A percentile compares a stretch with the other conserved stretches of the same genome.
Evolutionary conservation across 2,888 invertebrate genomes (phyloP).

Genomic region (Dicycla oo): DNA sequence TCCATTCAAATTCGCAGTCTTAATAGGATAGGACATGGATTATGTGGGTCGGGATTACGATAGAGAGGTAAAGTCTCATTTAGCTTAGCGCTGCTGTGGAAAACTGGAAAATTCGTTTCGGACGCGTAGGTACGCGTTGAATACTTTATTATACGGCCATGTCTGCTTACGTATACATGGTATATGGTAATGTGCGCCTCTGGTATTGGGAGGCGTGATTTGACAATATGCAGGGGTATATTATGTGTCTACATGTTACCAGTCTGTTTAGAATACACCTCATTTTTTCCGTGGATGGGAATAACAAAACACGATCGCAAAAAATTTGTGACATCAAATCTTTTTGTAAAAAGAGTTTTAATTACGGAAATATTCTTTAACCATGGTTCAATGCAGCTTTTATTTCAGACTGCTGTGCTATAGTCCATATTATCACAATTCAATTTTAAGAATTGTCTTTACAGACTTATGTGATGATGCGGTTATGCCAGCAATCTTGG

Average conservation of each 20-base stretch:
- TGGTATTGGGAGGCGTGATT: slow-evolving; percentile 44
- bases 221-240: slow-evolving; percentile 37
- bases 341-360: too few relatives aligned
- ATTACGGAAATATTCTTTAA: too few relatives aligned
- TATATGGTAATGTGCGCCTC: slow-evolving; percentile 35
- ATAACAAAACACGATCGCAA: slow-evolving; percentile 8
- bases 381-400: too few relatives aligned
- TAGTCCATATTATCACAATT: too few relatives aligned
- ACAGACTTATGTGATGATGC: too few relatives aligned
- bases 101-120: slow-evolving; percentile 73
- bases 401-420: too few relatives aligned
- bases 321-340: not conserved
- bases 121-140: slow-evolving; percentile 61
- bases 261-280: slow-evolving; percentile 13
- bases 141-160: slow-evolving; percentile 69
- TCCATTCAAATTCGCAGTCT: slow-evolving; percentile 73
- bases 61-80: slow-evolving; percentile 72
- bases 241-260: slow-evolving; percentile 9
- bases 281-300: not conserved
- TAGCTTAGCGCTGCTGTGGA: slow-evolving; percentile 75
- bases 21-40: slow-evolving; percentile 69
- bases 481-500: too few relatives aligned
- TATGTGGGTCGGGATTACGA: slow-evolving; percentile 65
- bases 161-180: slow-evolving; percentile 55
- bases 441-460: too few relatives aligned